phyloP scores from a whole-genome alignment of 1,140 invertebrate species.

The Zaprionus tsacasi region DNA sequence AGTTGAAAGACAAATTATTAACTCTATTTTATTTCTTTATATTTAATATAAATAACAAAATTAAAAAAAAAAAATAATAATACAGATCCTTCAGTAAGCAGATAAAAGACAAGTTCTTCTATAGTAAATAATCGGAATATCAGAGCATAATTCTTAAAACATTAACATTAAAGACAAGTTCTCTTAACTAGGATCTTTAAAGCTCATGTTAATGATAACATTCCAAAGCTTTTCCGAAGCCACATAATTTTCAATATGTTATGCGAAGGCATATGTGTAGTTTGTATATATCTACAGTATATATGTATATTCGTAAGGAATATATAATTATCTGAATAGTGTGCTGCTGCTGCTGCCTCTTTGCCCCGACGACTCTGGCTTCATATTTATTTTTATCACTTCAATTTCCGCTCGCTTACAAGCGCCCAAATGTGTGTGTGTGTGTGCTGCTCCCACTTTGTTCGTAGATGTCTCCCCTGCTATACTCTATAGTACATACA shows the following conservation, averaged over 20 bases:
- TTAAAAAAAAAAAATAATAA: too few relatives aligned
- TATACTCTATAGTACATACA: too few relatives aligned
- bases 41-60: too few relatives aligned
- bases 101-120: too few relatives aligned
- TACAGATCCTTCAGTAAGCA: too few relatives aligned
- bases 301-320: constrained; percentile 10
- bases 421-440: constrained; percentile 36
- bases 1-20: background rate
- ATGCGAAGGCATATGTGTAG: background rate
- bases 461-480: constrained; percentile 19
- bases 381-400: constrained; percentile 74
- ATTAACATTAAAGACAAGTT: too few relatives aligned
- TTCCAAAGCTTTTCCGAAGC: background rate
- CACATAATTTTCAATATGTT: background rate
- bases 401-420: constrained; percentile 74
- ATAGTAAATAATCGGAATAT: too few relatives aligned
- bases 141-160: too few relatives aligned
- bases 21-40: too few relatives aligned
- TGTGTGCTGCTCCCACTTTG: constrained; percentile 18
- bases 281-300: constrained; percentile 14
- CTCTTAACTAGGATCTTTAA: too few relatives aligned
- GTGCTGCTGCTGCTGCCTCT: background rate
- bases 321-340: constrained; percentile 41
- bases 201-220: too few relatives aligned
- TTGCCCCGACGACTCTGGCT: constrained; percentile 48